These are phyloP conservation scores for Lepidiolamprologus cunningtoni DNA, from an alignment of 2,113 vertebrate species.

Conservation along the genomic window DNA sequence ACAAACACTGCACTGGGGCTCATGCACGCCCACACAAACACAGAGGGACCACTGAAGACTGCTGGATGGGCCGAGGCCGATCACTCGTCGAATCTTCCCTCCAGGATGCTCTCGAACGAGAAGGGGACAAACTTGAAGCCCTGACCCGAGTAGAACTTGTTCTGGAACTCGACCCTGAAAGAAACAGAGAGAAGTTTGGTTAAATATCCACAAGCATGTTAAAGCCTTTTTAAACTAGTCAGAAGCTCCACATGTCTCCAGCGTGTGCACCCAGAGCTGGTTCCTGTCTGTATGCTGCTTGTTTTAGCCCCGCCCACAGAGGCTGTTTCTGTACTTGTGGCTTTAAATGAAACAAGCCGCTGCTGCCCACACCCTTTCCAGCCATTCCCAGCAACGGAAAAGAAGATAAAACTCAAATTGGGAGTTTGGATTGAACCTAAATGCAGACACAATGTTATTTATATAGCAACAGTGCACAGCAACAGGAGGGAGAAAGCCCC, in stretches of 20 bases:
- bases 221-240: background rate
- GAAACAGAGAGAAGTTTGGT: background rate
- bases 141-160: conserved; percentile 92
- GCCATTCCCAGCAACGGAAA: background rate
- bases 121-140: conserved; percentile 97
- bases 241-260: background rate
- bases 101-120: conserved; percentile 91
- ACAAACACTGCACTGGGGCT: background rate
- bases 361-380: background rate
- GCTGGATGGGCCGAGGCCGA: background rate
- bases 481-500: background rate
- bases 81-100: conserved; percentile 88
- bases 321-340: background rate
- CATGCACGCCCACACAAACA: conserved; percentile 28
- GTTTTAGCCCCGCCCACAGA: background rate
- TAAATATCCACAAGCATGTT: background rate
- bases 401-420: background rate
- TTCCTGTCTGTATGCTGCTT: background rate
- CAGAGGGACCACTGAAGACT: background rate
- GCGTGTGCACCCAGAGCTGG: background rate
- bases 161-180: conserved; percentile 97
- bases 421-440: background rate
- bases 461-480: background rate
- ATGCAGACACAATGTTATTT: background rate
- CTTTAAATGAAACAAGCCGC: background rate